These are phyloP conservation scores for Fratercula arctica DNA, from an alignment of 2,797 vertebrate genomes.

Conservation along the genomic window DNA sequence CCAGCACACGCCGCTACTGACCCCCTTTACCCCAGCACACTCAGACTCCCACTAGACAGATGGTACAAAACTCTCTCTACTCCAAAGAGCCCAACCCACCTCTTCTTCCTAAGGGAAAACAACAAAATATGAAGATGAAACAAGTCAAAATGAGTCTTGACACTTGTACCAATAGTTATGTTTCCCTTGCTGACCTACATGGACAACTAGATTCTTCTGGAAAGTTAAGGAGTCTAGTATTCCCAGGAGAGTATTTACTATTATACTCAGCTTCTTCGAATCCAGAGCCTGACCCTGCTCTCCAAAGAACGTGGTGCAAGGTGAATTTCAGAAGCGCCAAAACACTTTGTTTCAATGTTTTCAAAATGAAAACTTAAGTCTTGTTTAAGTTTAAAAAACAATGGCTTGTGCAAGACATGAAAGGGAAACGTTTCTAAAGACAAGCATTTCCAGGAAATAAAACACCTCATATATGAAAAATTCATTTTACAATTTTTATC, in stretches of 20 bases:
- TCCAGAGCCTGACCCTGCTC: not conserved
- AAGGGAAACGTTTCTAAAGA: not conserved
- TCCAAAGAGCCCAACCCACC: not conserved
- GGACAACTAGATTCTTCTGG: not conserved
- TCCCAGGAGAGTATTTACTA: not conserved
- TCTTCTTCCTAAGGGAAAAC: not conserved
- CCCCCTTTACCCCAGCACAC: not conserved
- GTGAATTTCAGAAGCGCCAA: not conserved
- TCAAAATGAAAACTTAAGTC: not conserved
- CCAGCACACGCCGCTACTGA: not conserved
- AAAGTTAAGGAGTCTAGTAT: not conserved
- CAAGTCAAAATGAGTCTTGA: not conserved
- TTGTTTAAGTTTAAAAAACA: not conserved
- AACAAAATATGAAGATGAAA: not conserved
- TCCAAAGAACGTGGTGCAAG: not conserved
- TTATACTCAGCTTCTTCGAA: not conserved
- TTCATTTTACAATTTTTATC: not conserved
- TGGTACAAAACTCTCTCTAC: not conserved
- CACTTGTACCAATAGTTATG: fast-evolving
- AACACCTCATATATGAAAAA: not conserved
- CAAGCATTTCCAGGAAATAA: not conserved
- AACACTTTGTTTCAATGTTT: not conserved
- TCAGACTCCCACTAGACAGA: not conserved
- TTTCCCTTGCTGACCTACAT: not conserved
- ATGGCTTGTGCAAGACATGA: not conserved